Percentiles rank a stretch among this genome's conserved stretches.
phyloP scores from a whole-genome alignment of 2,113 vertebrate genomes.

The Naja naja region DNA sequence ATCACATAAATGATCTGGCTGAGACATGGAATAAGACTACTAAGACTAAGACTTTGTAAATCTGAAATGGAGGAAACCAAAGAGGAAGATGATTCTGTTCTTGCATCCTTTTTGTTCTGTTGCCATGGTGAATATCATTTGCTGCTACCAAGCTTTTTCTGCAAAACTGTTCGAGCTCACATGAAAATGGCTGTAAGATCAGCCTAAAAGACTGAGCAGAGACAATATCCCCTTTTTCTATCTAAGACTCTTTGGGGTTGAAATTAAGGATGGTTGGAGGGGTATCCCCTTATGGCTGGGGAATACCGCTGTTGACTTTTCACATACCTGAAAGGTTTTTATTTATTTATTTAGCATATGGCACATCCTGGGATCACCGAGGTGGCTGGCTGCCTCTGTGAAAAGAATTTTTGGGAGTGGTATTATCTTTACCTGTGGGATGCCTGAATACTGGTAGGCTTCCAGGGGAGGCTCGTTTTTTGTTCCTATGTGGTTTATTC shows the following conservation, averaged over 20 bases:
- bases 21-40: background rate
- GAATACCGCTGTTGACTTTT: background rate
- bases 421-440: too few relatives aligned
- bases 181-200: background rate
- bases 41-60: background rate
- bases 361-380: too few relatives aligned
- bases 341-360: too few relatives aligned
- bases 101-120: conserved; percentile 34
- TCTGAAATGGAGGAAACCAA: conserved; percentile 40
- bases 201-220: background rate
- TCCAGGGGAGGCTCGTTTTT: too few relatives aligned
- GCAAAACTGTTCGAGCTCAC: conserved; percentile 46
- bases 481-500: too few relatives aligned
- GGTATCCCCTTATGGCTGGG: background rate
- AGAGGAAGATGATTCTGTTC: background rate
- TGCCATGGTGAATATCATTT: conserved; percentile 58
- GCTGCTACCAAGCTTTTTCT: conserved; percentile 31
- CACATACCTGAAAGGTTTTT: background rate
- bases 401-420: too few relatives aligned
- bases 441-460: too few relatives aligned
- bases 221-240: background rate
- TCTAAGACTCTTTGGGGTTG: background rate
- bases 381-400: too few relatives aligned
- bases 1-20: background rate
- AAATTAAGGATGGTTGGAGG: background rate